Evolutionary conservation across 1,140 invertebrate species (phyloP).

Genomic region (Thrips palmi): DNA sequence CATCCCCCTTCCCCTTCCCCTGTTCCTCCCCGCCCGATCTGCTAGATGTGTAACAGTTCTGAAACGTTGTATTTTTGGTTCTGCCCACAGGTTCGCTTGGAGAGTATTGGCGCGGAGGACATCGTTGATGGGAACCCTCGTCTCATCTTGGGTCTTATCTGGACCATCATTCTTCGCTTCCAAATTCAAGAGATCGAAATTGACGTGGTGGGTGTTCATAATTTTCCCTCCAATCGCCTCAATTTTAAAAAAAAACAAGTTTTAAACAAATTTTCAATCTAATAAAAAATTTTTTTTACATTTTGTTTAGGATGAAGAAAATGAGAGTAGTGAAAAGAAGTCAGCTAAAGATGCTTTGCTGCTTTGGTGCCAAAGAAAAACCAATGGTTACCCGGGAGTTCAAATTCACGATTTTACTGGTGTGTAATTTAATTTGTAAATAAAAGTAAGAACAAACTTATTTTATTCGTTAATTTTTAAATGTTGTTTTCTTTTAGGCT

Average conservation of each 20-base stretch:
- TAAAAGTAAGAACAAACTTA: not conserved
- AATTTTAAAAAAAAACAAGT: constrained; percentile 6
- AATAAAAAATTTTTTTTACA: not conserved
- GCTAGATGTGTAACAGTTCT: no score
- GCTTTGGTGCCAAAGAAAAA: constrained; percentile 97
- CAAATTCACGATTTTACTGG: constrained; percentile 60
- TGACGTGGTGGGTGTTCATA: constrained; percentile 55
- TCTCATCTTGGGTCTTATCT: constrained; percentile 92
- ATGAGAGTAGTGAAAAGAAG: constrained; percentile 94
- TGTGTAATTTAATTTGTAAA: constrained; percentile 17
- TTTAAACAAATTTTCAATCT: constrained; percentile 10
- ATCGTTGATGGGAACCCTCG: constrained; percentile 95
- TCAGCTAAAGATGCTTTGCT: constrained; percentile 96
- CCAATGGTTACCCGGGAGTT: constrained; percentile 76
- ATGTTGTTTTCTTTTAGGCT: constrained; percentile 43
- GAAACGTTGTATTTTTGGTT: constrained; percentile 10
- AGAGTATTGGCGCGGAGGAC: constrained; percentile 98
- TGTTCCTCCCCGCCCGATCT: no score
- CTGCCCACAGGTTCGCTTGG: constrained; percentile 60
- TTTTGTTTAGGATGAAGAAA: constrained; percentile 71
- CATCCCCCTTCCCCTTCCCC: constrained; percentile 4
- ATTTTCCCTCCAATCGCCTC: not conserved
- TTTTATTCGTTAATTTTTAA: constrained; percentile 7
- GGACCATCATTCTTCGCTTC: constrained; percentile 94
- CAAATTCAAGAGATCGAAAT: constrained; percentile 99